phyloP scores from a whole-genome alignment of 92 coral and sea anemone species.

The Bergia sp. region DNA sequence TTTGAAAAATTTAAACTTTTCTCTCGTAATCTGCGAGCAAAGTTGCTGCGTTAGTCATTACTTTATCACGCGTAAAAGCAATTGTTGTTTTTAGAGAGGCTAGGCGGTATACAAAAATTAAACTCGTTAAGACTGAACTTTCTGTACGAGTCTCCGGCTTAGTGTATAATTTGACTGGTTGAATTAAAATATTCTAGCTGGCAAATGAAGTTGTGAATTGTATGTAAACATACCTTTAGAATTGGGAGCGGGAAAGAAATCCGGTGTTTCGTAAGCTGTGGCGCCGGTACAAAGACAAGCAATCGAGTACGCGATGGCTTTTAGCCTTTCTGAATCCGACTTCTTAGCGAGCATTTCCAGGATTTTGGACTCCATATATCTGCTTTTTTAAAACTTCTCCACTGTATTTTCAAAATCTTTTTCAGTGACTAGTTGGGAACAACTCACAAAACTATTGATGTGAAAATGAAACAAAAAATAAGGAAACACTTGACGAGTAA shows the following conservation, averaged over 20 bases:
- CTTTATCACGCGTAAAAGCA: too few species aligned
- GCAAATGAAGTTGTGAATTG: neutral
- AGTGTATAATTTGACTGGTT: too few species aligned
- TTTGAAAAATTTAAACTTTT: too few species aligned
- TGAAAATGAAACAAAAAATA: too few species aligned
- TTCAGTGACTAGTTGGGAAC: neutral
- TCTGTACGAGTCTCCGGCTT: too few species aligned
- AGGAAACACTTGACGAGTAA: too few species aligned
- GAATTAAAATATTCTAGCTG: neutral
- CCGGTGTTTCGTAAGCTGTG: slow-evolving; percentile 76
- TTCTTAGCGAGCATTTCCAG: slow-evolving; percentile 62
- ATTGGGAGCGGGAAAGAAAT: slow-evolving; percentile 53
- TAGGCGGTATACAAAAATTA: too few species aligned
- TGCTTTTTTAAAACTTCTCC: neutral
- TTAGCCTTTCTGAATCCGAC: slow-evolving; percentile 72
- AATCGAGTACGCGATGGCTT: slow-evolving; percentile 74
- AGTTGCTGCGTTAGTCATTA: too few species aligned
- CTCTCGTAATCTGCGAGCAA: too few species aligned
- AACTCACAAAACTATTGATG: neutral
- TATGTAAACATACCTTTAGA: slow-evolving; percentile 28
- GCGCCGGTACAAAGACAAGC: slow-evolving; percentile 86
- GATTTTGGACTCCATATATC: slow-evolving; percentile 62
- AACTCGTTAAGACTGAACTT: too few species aligned
- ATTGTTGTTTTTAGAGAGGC: too few species aligned
- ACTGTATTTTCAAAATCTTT: too few species aligned